Percentiles rank a stretch among this genome's conserved stretches.
Conservation (phyloP, 2,888 invertebrate genomes). For the Empis stercorea region DNA sequence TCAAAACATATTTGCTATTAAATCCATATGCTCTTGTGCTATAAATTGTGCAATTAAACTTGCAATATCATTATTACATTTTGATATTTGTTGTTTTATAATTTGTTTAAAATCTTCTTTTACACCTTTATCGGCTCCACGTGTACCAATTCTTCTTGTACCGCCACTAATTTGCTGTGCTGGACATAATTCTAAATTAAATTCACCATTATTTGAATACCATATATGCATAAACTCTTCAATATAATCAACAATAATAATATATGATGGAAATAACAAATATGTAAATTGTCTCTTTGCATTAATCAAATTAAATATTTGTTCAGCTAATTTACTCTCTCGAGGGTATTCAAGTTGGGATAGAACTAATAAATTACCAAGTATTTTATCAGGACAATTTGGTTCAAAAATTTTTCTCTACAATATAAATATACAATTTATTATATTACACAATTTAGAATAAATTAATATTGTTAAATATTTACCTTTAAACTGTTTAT, state of each 20-base stretch:
- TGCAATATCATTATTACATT: conserved; percentile 67
- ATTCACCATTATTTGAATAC: conserved; percentile 68
- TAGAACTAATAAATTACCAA: conserved; percentile 74
- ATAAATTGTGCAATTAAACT: conserved; percentile 69
- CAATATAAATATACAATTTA: conserved; percentile 1
- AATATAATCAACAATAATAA: conserved; percentile 77
- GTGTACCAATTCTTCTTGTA: conserved; percentile 65
- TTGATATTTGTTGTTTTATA: conserved; percentile 72
- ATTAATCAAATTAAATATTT: conserved; percentile 59
- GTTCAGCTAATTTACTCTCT: conserved; percentile 55
- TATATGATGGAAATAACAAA: conserved; percentile 64
- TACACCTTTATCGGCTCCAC: conserved; percentile 87
- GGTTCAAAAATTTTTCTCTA: conserved; percentile 43
- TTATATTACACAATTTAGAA: not conserved
- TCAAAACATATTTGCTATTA: conserved; percentile 39
- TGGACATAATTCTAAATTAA: conserved; percentile 32
- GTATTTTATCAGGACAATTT: conserved; percentile 52
- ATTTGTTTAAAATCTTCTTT: conserved; percentile 83
- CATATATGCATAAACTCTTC: conserved; percentile 79
- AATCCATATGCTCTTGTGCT: conserved; percentile 54
- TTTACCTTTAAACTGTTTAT: conserved; percentile 42
- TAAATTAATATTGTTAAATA: too few relatives aligned
- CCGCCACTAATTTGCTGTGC: conserved; percentile 14
- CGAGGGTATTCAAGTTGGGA: conserved; percentile 84
- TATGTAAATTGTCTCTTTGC: conserved; percentile 67